Evolutionary conservation across 1,140 invertebrate genomes (phyloP), one percentile per base, ranked within the genome.

Genomic region (Drosophila albomicans): DNA sequence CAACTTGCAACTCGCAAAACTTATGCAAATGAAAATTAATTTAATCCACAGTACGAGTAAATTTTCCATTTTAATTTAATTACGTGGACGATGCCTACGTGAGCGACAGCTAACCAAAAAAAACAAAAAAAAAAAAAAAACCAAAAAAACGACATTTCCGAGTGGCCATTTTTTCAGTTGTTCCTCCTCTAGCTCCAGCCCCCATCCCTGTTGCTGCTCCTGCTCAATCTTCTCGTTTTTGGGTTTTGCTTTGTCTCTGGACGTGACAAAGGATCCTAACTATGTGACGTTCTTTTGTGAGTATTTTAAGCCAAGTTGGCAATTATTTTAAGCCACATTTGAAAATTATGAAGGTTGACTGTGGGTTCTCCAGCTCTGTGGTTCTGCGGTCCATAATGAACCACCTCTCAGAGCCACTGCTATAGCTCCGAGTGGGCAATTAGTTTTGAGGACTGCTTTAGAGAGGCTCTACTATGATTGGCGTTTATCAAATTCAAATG

Each of bases 21-120:
- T 91, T 91, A 91, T 91, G 88, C 84, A 91, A 91, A 91, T 91
- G 82, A 91, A 91, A 91, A 91, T 91, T 91, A 91, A 91, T 91
- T 91, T 91, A 91, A 91, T 91, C 89, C 89, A 49, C 80, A 85
- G 78, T 89, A 84, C 78, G 84, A 91, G 82, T 82, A 91, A 81
- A 91, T 91, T 91, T 91, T 87, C 89, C 86, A 89, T 91, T 91
- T 91, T 91, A 91, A 91, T 91, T 91, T 91, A 91, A 91, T 91
- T 91, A 91, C 85, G 89, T 89, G 89, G 82, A 91, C 84, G 75
- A 77, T 91, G 89, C 77, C 88, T 91, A 91, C 88, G 88, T 91
- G 88, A 91, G 88, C 88, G 88, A 91, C 88, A 91, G 88, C 86
- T 82, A 79, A 79, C 78, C 75, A 76, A 54, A 71, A 71, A 61